Percentiles rank a stretch among this genome's conserved stretches.
These are phyloP conservation scores for Sigmodon hispidus DNA, from an alignment of 2,113 vertebrate genomes.

Conservation along the genomic window DNA sequence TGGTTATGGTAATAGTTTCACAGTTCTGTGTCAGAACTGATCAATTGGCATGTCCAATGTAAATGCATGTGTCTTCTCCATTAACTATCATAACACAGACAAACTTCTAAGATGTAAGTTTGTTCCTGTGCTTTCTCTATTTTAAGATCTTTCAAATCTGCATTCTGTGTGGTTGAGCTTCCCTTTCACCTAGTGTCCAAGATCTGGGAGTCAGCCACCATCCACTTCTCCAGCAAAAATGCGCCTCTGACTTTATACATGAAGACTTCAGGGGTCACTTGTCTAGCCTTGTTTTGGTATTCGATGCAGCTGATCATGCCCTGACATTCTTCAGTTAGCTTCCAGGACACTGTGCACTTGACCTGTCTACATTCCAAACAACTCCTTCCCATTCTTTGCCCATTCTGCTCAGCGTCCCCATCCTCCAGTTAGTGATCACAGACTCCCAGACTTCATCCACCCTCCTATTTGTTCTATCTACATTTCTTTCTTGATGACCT, in stretches of 20 bases:
- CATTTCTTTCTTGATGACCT: neutral
- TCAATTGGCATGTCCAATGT: neutral
- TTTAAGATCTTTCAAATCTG: neutral
- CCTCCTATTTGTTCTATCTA: neutral
- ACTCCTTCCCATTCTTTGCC: neutral
- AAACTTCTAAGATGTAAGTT: neutral
- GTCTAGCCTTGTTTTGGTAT: neutral
- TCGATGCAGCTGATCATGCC: neutral
- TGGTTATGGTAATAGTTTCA: neutral
- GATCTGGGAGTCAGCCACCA: neutral
- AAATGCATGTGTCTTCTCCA: neutral
- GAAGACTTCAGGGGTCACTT: neutral
- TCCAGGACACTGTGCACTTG: neutral
- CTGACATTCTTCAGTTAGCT: neutral
- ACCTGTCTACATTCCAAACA: neutral
- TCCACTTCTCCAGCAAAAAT: neutral
- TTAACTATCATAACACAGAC: neutral
- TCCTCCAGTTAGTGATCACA: neutral
- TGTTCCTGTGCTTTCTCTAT: neutral
- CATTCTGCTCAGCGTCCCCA: neutral
- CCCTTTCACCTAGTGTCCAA: neutral
- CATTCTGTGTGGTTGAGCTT: neutral
- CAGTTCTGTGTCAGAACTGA: neutral
- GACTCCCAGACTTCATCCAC: neutral
- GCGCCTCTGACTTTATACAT: neutral